Conservation (phyloP, 2,888 invertebrate species). For the Ametastegia equiseti region DNA sequence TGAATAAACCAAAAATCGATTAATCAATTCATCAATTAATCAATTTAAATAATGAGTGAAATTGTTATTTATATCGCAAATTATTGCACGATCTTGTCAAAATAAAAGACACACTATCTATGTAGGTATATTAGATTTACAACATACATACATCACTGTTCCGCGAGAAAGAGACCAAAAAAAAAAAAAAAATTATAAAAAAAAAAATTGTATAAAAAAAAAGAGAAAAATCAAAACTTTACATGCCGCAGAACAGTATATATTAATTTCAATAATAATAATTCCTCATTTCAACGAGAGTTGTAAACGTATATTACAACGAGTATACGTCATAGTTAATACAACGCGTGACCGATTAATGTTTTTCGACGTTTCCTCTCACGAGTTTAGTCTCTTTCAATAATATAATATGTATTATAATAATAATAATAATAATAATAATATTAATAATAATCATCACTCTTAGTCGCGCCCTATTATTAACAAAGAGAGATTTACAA, state of each 20-base stretch:
- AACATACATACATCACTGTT: constrained; percentile 8
- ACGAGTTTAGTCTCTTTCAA: background rate
- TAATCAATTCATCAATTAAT: too few species aligned
- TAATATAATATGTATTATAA: too few species aligned
- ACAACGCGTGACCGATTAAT: constrained; percentile 36
- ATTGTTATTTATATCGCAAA: background rate
- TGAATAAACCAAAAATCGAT: too few species aligned
- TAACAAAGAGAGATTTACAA: background rate
- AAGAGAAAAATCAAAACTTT: background rate
- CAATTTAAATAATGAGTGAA: background rate
- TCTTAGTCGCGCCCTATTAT: background rate
- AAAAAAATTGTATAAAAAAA: too few species aligned
- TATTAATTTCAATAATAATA: constrained; percentile 16
- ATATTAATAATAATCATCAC: too few species aligned
- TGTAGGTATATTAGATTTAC: background rate
- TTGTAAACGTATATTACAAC: background rate
- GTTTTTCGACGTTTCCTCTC: background rate
- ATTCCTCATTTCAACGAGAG: background rate
- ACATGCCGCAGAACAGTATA: background rate
- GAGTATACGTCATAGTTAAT: background rate
- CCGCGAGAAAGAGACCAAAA: background rate
- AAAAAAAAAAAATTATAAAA: background rate
- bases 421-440: too few species aligned
- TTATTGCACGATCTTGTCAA: constrained; percentile 34
- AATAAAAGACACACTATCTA: constrained; percentile 4